A percentile compares a stretch with the other conserved stretches of the same genome.
phyloP scores from a whole-genome alignment of 2,797 vertebrate genomes.

The Cryptoprocta ferox region DNA sequence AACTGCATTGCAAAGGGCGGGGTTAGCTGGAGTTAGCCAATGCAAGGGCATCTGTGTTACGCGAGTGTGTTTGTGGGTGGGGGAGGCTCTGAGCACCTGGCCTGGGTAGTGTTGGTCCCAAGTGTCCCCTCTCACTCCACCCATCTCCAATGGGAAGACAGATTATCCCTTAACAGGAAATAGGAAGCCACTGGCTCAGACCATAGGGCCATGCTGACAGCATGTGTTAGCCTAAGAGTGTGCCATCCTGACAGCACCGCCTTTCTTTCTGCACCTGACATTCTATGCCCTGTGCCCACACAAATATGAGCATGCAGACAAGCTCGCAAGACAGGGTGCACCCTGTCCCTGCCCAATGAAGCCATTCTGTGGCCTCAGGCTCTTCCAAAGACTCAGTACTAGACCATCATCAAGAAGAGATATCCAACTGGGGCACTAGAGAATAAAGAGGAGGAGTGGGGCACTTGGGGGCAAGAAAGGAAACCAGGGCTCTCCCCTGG shows the following conservation, averaged over 20 bases:
- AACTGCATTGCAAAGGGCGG: background rate
- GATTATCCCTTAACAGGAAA: background rate
- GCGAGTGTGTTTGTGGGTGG: too few species aligned
- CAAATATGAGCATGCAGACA: background rate
- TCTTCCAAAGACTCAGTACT: background rate
- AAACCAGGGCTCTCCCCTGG: rapidly evolving
- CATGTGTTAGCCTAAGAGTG: background rate
- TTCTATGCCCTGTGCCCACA: background rate
- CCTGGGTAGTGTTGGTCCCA: background rate
- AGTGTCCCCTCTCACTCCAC: background rate
- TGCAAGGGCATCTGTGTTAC: background rate
- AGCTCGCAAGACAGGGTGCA: background rate
- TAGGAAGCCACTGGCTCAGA: background rate
- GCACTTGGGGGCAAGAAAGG: background rate
- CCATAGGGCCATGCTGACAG: background rate
- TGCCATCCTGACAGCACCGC: background rate
- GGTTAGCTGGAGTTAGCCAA: background rate
- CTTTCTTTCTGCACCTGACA: background rate
- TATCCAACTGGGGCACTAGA: background rate
- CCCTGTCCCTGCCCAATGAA: background rate
- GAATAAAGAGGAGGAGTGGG: background rate
- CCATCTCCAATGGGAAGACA: background rate
- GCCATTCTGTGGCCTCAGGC: background rate
- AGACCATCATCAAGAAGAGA: background rate
- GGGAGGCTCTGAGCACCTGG: background rate